Evolutionary conservation across 2,113 vertebrate species (phyloP), one percentile per base, ranked within the genome.

Genomic region (Monarcha castaneiventris): DNA sequence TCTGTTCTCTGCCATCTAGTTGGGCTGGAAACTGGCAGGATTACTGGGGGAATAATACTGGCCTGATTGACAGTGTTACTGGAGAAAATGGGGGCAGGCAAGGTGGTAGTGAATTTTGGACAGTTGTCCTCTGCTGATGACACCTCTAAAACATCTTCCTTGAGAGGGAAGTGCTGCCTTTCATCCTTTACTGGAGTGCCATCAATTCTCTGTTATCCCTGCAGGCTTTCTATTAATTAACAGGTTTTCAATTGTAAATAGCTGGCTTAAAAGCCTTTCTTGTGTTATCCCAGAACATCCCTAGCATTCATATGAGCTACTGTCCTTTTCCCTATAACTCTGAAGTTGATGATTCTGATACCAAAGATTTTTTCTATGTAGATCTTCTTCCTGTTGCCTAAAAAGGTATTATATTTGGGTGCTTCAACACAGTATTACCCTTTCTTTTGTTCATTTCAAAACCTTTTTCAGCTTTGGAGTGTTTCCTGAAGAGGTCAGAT

Each of bases 211-310:
- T 46, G 18, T 74, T 91, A 84, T 81, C 77, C 77, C 84, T 91
- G 81, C 68, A 82, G 84, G 68, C 33, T 89, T 93, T 87, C 69
- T 35, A 30, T 84, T 96, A 93, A 93, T 94, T 95, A 94, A 71
- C 74, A 91, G 44, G 81, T 95, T 93, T 91, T 81, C 77, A 74
- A 1, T 91, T 2, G 3, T 77, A 94, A 96, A 62, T 91, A 87
- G 56, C 41, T 84, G 61, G 11, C 69, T 95, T 49, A n/a, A 55
- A 86, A 89, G 56, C 39, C 59, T 66, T 93, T 90, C 30, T 54
- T 1, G 0, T 39, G 27, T 92, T 86, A 81, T 69, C 25, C 52
- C 21, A 0, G 0, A 83, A 69, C 72, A 69, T 54, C 22, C 9
- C 9, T 51, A 63, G 46, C 43, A 74, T 93, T 93, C n/a, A 21